Percentiles rank a stretch among this genome's conserved stretches.
These are phyloP conservation scores for Drosophila azteca DNA, from an alignment of 1,140 invertebrate genomes.

Conservation along the genomic window DNA sequence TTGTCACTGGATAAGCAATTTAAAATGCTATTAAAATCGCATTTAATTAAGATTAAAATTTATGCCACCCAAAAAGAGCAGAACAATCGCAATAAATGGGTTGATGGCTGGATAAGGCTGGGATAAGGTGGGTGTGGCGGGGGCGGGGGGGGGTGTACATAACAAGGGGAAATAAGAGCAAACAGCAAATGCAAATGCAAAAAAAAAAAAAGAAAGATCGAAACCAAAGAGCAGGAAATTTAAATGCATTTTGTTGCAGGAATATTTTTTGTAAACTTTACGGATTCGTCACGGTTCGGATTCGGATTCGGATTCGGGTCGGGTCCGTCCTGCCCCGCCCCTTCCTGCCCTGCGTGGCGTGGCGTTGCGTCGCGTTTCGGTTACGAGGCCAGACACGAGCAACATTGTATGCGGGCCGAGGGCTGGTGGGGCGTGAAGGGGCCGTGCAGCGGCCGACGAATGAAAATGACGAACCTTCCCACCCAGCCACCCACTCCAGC, in stretches of 20 bases:
- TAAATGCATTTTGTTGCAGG: conserved; percentile 61
- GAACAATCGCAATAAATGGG: conserved; percentile 22
- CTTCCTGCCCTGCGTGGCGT: conserved; percentile 4
- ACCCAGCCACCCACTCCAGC: conserved; percentile 33
- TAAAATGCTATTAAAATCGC: conserved; percentile 65
- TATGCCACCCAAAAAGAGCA: conserved; percentile 48
- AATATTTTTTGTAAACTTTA: conserved; percentile 70
- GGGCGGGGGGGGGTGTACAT: not conserved
- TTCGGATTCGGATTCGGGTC: conserved; percentile 9
- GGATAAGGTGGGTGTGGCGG: not conserved
- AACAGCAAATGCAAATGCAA: conserved; percentile 28
- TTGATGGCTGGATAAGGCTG: conserved; percentile 14
- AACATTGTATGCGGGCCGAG: conserved; percentile 67
- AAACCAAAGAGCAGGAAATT: conserved; percentile 46
- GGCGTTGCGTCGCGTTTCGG: conserved; percentile 43
- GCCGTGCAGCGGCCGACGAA: conserved; percentile 66
- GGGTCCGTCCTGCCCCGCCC: conserved; percentile 6
- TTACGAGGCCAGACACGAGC: conserved; percentile 72
- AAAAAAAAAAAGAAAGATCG: conserved; percentile 1
- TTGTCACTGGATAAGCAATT: conserved; percentile 29
- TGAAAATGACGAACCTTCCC: conserved; percentile 65
- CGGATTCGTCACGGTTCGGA: conserved; percentile 51
- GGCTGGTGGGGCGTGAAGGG: conserved; percentile 31
- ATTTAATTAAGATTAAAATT: conserved; percentile 79
- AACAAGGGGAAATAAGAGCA: conserved; percentile 23